Evolutionary conservation across 2,797 vertebrate species (phyloP).

Genomic region (Tolypeutes matacus): DNA sequence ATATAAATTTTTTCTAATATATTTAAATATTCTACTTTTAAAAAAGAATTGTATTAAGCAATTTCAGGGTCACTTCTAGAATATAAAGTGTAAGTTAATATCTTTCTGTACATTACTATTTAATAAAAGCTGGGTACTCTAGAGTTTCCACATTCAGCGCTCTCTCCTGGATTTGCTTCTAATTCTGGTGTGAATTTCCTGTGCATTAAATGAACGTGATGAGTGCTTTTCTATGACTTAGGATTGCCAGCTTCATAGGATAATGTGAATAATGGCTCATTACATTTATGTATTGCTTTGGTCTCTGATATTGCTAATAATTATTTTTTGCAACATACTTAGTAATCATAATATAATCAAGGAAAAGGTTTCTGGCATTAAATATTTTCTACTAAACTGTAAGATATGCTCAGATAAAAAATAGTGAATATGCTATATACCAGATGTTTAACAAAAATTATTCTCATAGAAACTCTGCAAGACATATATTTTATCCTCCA

Average conservation of each 20-base stretch:
- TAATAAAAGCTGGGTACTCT: neutral
- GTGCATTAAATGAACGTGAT: neutral
- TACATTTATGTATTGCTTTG: neutral
- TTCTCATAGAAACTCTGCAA: neutral
- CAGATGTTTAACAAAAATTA: neutral
- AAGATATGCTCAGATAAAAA: neutral
- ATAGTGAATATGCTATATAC: neutral
- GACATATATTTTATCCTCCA: neutral
- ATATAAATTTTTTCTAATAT: neutral
- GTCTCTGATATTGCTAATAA: constrained; percentile 1
- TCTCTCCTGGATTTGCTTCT: neutral
- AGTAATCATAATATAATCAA: constrained; percentile 11
- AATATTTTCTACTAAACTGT: constrained; percentile 21
- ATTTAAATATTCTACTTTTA: constrained; percentile 43
- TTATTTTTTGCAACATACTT: neutral
- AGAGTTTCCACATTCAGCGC: neutral
- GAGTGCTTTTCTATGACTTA: neutral
- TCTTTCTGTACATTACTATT: neutral
- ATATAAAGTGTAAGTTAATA: neutral
- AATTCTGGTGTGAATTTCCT: neutral
- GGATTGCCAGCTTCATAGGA: neutral
- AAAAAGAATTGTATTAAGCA: constrained; percentile 34
- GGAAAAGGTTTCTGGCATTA: neutral
- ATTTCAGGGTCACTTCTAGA: constrained; percentile 12
- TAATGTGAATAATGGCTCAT: neutral